Evolutionary conservation across 2,113 vertebrate species (phyloP), one percentile per base, ranked within the genome.

Genomic region (Pithys albifrons): DNA sequence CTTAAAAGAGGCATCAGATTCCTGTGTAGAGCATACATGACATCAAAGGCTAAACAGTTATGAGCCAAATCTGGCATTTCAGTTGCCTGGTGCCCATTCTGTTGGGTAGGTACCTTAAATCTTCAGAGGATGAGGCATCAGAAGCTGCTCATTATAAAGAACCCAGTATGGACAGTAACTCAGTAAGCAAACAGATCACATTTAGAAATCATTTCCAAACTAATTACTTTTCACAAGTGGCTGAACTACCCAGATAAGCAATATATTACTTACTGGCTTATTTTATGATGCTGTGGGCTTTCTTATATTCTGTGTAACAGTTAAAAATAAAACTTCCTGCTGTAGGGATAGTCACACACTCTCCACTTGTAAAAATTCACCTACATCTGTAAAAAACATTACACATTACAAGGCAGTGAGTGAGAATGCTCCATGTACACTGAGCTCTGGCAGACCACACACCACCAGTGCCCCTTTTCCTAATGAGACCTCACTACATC

Each of bases 401-500:
- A 39, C 19, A 57, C 43, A 18, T 41, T 45, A 33, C 43, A 24
- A 19, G 62, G 31, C 31, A 78, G 18, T 76, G 33, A 49, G 19
- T 14, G 17, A 79, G 55, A 54, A 27, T 1, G 3, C 11, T 59
- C 39, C 39, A 45, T 6, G 25, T 16, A 58, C 48, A 39, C 14
- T 5, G 13, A 45, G 43, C 23, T 14, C 55, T 0, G 2, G 39
- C 35, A 72, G 27, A 16, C 10, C 12, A n/a, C 14, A 6, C 2
- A 20, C 12, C 27, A 12, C 6, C 20, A 27, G 19, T 1, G 5
- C 10, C 18, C 11, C 43, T 45, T 62, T n/a, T 48, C 33, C 48
- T 58, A 6, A 70, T 31, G 4, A 2, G 7, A 35, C 29, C 48
- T 66, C 13, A 39, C 37, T 10, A 20, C n/a, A 65, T 4, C 28